Evolutionary conservation across 35 echinoderm and acorn worm species (phyloP).

Genomic region (Patiria miniata): DNA sequence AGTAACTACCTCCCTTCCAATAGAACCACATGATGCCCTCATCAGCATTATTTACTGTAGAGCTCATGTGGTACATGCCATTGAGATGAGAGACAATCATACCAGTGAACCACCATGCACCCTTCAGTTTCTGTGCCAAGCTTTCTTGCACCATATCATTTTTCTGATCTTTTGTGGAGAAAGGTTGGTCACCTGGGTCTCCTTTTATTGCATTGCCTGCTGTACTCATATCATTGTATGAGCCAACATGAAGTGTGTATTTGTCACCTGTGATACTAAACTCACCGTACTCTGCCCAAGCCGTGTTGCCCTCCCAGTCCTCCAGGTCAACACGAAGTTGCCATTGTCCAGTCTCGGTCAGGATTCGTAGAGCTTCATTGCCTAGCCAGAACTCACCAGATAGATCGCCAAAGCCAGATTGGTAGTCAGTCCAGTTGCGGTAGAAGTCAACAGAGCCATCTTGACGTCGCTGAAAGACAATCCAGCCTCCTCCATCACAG

Average conservation of each 20-base stretch:
- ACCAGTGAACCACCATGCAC: background rate
- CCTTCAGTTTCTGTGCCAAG: background rate
- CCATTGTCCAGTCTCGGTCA: conserved; percentile 23
- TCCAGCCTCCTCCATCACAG: conserved; percentile 52
- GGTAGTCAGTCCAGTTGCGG: conserved; percentile 39
- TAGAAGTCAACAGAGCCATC: conserved; percentile 50
- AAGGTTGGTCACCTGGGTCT: background rate
- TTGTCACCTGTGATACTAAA: background rate
- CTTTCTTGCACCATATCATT: background rate
- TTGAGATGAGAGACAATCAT: background rate
- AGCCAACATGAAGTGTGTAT: background rate
- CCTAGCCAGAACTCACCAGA: conserved; percentile 51
- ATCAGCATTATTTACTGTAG: too few relatives aligned
- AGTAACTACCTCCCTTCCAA: too few relatives aligned
- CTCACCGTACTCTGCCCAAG: conserved; percentile 18
- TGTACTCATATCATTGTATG: background rate
- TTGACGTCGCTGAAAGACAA: conserved; percentile 39
- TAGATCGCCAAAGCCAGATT: conserved; percentile 36
- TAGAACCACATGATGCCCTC: too few relatives aligned
- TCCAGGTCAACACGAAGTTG: conserved; percentile 4
- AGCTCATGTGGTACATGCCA: background rate
- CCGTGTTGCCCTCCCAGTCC: conserved; percentile 23
- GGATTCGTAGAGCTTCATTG: conserved; percentile 16
- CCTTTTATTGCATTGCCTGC: conserved; percentile 33
- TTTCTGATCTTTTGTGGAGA: background rate